Base-by-base conservation (phyloP, 2,113 vertebrate genomes). In the Enhydra lutris region DNA sequence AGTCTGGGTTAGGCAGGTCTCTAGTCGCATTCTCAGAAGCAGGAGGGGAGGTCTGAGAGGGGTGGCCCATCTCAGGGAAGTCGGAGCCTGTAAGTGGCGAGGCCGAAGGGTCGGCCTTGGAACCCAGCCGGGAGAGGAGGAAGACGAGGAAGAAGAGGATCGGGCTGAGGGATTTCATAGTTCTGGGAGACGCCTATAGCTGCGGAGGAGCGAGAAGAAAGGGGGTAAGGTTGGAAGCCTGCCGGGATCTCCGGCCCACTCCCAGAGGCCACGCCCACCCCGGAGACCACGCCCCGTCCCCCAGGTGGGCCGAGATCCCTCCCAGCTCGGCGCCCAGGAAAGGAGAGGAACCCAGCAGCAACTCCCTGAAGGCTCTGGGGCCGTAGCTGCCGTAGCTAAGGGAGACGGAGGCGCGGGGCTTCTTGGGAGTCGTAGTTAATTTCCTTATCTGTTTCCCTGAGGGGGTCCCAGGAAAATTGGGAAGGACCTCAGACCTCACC, bases 161-260 rank as follows among this genome's bases (percentile, higher is more conserved):
- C 12, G 10, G 36, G 47, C 59, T 4, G 87, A 95, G 79, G 11
- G 67, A 59, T 57, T 89, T 90, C 98, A 98, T 93, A 36, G 85
- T 50, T 91, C 91, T 59, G 76, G 74, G 42, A 89, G 84, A 69
- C 24, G 23, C n/a, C 55, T 76, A 2, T 9, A 80, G n/a, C 55
- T 97, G 36, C 4, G 20, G 65, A 4, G 42, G 34, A 82, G 76
- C 0, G 0, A 59, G 93, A 36, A 96, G 57, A 26, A 86, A 94
- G 7, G 42, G 24, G 85, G 89, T 94, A 96, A 84, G 21, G 1
- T 59, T 2, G 23, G 42, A 89, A 71, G 42, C 42, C 2, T 2
- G 59, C 3, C 0, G 0, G 21, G 50, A 26, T 15, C 39, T 26
- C 21, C 23, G 1, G 6, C 45, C 39, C 74, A n/a, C 17, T 12